A percentile compares a stretch with the other conserved stretches of the same genome.
Conservation (phyloP, 2,113 vertebrate species). For the Abramis brama region DNA sequence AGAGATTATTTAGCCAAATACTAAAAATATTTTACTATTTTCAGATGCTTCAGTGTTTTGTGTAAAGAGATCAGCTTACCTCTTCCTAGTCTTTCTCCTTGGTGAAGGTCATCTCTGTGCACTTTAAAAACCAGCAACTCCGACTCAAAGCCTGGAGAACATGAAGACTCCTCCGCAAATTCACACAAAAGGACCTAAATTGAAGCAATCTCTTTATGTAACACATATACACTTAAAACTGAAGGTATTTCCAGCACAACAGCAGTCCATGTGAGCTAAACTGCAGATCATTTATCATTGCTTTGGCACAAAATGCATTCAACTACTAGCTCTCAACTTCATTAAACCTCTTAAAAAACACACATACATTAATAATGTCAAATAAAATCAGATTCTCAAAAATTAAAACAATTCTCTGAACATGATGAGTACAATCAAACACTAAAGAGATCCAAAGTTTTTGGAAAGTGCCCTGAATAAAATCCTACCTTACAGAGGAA, state of each 20-base stretch:
- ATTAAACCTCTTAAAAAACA: too few species aligned
- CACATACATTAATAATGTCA: too few species aligned
- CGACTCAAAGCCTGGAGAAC: constrained; percentile 66
- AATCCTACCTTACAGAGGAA: background rate
- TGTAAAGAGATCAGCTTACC: constrained; percentile 58
- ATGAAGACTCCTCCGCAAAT: constrained; percentile 57
- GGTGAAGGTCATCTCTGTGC: constrained; percentile 45
- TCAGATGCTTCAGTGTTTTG: background rate
- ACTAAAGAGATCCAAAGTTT: background rate
- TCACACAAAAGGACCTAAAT: constrained; percentile 52
- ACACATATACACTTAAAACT: background rate
- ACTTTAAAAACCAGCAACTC: constrained; percentile 64
- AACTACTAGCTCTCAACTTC: background rate
- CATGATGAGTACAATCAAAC: too few species aligned
- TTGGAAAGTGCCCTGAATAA: background rate
- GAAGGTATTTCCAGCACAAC: background rate
- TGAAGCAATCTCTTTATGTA: background rate
- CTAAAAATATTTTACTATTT: background rate
- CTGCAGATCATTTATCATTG: background rate
- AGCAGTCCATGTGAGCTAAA: background rate
- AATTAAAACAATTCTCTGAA: too few species aligned
- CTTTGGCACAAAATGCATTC: background rate
- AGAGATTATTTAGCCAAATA: too few species aligned
- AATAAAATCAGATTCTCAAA: too few species aligned
- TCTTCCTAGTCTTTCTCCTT: constrained; percentile 62